Evolutionary conservation across 2,888 invertebrate species (phyloP).

Genomic region (Herminia tarsipennalis): DNA sequence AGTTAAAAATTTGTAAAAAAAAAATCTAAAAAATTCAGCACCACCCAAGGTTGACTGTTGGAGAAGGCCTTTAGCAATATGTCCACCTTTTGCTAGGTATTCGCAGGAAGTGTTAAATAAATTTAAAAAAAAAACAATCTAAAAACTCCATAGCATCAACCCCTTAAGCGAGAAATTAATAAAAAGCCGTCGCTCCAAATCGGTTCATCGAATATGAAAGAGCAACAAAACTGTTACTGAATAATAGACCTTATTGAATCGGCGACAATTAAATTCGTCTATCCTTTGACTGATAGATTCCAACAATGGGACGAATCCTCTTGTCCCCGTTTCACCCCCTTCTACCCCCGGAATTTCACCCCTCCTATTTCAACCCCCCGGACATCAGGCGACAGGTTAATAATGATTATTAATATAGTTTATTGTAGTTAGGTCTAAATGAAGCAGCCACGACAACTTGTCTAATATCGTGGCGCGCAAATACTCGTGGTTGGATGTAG

Average conservation of each 20-base stretch:
- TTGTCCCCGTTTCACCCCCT: conserved; percentile 18
- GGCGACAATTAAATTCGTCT: conserved; percentile 70
- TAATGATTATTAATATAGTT: conserved; percentile 83
- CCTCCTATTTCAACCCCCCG: conserved; percentile 28
- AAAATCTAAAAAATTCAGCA: no score
- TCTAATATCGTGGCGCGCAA: conserved; percentile 74
- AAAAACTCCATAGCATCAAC: no score
- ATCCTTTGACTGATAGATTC: conserved; percentile 65
- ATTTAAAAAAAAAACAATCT: no score
- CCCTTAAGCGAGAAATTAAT: conserved; percentile 75
- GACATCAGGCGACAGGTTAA: conserved; percentile 62
- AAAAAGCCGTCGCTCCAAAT: conserved; percentile 59
- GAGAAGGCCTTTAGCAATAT: conserved; percentile 15
- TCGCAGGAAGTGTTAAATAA: no score
- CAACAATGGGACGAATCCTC: conserved; percentile 38
- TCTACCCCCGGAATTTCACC: conserved; percentile 5
- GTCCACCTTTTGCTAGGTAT: neutral
- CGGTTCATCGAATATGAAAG: conserved; percentile 62
- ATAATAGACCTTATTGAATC: conserved; percentile 63
- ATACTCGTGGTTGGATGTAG: conserved; percentile 63
- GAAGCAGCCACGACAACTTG: conserved; percentile 70
- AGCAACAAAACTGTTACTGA: conserved; percentile 53
- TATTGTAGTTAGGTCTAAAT: conserved; percentile 73
- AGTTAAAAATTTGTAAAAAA: no score
- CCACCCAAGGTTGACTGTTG: no score